Base-by-base conservation (phyloP, 1,140 invertebrate genomes). In the Zaprionus vittiger region DNA sequence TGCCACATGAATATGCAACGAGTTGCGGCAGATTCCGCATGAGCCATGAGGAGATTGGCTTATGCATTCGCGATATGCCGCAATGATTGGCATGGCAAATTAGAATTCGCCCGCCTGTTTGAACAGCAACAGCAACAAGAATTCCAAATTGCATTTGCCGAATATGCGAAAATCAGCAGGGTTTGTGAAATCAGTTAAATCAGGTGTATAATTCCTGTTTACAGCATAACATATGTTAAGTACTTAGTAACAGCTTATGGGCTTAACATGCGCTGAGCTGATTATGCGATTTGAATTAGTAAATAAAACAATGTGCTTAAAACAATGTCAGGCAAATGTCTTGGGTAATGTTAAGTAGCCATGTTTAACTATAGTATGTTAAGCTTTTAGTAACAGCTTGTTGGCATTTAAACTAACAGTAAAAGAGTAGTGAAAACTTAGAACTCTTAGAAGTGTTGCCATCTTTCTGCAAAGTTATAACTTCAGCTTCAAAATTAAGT, bases 21-120 rank as follows among this genome's bases (percentile, higher is more conserved):
- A 14, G 20, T 28, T 37, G 54, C 17, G 38, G 15, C 14, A 49
- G 5, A 47, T 47, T n/a, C 61, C 49, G 31, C 15, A n/a, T 26
- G 24, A 14, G 34, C 59, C 22, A 47, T 7, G 41, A 17, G 41
- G 41, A 47, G 41, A 47, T 47, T 52, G 20, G 47, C 47, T 38
- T 62, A 20, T 59, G 55, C 28, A 54, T 54, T 54, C 22, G 5
- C 54, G 28, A 28, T 55, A 44, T 28, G 38, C 49, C 37, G 20
- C 41, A 44, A 79, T 24, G 47, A 65, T 64, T 52, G 38, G 41
- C 57, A 59, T 41, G 17, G 20, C 47, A 52, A 52, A 52, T 52
- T 52, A 22, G 47, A 52, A 24, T 52, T 52, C 47, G 12, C 47
- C 47, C 47, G 47, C 47, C 47, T 52, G 47, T 52, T 52, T 52